These are phyloP conservation scores for Drosophila santomea DNA, from an alignment of 1,140 invertebrate genomes.

Conservation along the genomic window DNA sequence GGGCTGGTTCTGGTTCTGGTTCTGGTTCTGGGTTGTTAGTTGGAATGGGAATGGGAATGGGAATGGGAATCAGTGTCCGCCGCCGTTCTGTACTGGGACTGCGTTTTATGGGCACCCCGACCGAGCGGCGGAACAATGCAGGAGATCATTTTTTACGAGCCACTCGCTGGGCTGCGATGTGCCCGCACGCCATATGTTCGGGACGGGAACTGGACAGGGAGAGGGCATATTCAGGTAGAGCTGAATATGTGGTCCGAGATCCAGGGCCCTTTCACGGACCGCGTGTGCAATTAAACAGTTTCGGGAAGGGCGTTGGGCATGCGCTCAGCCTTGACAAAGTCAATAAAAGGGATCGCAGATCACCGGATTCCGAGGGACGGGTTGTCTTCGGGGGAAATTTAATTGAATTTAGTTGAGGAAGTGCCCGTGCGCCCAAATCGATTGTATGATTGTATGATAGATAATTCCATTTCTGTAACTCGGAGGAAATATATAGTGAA, in stretches of 20 bases:
- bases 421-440: conserved; percentile 14
- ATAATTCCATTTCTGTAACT: background rate
- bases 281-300: conserved; percentile 72
- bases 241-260: background rate
- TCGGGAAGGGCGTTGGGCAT: conserved; percentile 69
- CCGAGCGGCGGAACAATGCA: conserved; percentile 69
- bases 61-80: background rate
- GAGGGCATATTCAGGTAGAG: conserved; percentile 23
- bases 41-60: too few relatives aligned
- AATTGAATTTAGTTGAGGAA: conserved; percentile 61
- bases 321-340: conserved; percentile 76
- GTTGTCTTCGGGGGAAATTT: conserved; percentile 56
- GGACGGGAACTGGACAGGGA: conserved; percentile 21
- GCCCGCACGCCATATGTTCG: conserved; percentile 58
- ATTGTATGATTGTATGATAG: conserved; percentile 2
- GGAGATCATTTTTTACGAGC: conserved; percentile 75
- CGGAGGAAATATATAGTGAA: too few relatives aligned
- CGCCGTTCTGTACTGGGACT: conserved; percentile 13
- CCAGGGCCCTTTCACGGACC: conserved; percentile 39
- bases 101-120: conserved; percentile 77
- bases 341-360: conserved; percentile 40
- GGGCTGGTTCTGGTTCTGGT: conserved; percentile 14
- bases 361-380: conserved; percentile 1
- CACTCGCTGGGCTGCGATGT: conserved; percentile 40
- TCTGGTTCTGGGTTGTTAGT: conserved; percentile 12